phyloP scores from a whole-genome alignment of 2,888 invertebrate genomes.

The Byasa hedistus region DNA sequence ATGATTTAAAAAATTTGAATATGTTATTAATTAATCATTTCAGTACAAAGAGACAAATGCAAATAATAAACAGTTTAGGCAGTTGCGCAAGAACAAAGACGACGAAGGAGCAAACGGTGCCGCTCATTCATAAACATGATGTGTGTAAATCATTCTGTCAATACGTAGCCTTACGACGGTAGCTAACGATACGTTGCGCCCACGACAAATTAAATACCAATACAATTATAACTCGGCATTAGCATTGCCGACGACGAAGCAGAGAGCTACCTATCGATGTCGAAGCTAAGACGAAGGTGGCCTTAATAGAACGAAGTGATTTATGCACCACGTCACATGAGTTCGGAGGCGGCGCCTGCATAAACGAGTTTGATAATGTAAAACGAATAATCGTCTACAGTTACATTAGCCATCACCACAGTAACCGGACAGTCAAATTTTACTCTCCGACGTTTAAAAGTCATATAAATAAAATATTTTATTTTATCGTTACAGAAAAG shows the following conservation, averaged over 20 bases:
- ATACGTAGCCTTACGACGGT: constrained; percentile 55
- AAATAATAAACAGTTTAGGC: too few relatives aligned
- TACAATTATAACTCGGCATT: constrained; percentile 46
- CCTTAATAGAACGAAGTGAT: constrained; percentile 57
- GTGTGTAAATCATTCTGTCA: constrained; percentile 28
- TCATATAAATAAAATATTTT: too few relatives aligned
- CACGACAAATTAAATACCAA: constrained; percentile 59
- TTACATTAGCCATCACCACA: not conserved
- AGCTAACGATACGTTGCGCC: constrained; percentile 53
- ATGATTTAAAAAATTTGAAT: too few relatives aligned
- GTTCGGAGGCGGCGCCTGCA: constrained; percentile 8
- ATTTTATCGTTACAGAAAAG: too few relatives aligned
- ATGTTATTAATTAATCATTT: too few relatives aligned
- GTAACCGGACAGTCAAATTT: too few relatives aligned
- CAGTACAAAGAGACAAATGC: too few relatives aligned
- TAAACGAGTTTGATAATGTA: not conserved
- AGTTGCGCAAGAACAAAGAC: not conserved
- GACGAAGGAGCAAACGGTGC: constrained; percentile 6
- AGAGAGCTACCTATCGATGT: constrained; percentile 32
- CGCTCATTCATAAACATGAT: constrained; percentile 23
- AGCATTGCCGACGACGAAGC: constrained; percentile 27
- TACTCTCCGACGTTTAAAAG: too few relatives aligned
- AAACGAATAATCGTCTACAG: constrained; percentile 12
- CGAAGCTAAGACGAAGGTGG: constrained; percentile 41
- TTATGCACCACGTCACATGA: constrained; percentile 48